Base-by-base conservation (phyloP, 2,888 invertebrate genomes). In the Tenthredo distinguenda region DNA sequence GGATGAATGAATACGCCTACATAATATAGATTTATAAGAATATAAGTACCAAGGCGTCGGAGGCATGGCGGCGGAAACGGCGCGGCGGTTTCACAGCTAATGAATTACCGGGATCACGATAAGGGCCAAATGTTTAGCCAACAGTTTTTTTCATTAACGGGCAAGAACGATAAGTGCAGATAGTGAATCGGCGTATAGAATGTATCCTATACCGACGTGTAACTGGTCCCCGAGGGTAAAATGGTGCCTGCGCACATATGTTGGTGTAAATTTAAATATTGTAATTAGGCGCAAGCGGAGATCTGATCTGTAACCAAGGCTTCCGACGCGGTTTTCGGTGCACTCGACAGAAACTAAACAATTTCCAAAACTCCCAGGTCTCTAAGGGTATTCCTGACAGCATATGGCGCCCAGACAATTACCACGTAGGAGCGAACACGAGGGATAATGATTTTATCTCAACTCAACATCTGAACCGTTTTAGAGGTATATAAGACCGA, bases 51-150 rank as follows among this genome's bases (percentile, higher is more conserved):
- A 3, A 18, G 34, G 68, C n/a, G 43, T 18, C 12, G 31, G 31
- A 4, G 55, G 18, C 18, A 18, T 62, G 68, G 12, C 12, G 15
- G 21, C 21, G 12, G 34, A 4, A 68, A 4, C 62, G 62, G 26
- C 10, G 34, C 58, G 81, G 26, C 83, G n/a, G 81, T 81, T 81
- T 81, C 86, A 87, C 87, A 89, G 88, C 84, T 89, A 91, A 91
- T 91, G 92, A 92, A 91, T 92, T 90, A 93, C 91, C 91, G 88
- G 87, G 90, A 92, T 92, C 90, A 88, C 88, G 92, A 91, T 92
- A 91, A 87, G 88, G 86, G 88, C 87, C 88, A 89, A 91, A 91
- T 92, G 92, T 93, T 93, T 92, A 92, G 91, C 90, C 92, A 92
- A 92, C 92, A 92, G 91, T 91, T 90, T 91, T 90, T 81, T 81